These are phyloP conservation scores for Augochlora pura DNA, from an alignment of 1,140 invertebrate species.

Conservation along the genomic window DNA sequence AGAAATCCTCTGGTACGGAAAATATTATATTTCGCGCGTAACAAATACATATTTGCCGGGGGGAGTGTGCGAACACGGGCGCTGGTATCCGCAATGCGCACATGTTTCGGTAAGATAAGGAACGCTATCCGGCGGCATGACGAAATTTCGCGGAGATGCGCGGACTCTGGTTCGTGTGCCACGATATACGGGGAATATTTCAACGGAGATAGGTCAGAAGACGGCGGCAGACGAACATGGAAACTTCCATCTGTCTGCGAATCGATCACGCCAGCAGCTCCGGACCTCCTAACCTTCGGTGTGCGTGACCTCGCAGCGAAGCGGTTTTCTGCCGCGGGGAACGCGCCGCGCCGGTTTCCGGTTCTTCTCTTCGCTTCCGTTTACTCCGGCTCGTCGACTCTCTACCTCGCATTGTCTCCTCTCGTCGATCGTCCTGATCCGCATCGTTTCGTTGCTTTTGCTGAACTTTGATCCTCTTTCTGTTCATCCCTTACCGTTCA, in stretches of 20 bases:
- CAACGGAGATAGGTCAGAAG: conserved; percentile 22
- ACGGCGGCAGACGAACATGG: conserved; percentile 10
- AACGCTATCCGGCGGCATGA: neutral
- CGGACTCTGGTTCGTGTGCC: neutral
- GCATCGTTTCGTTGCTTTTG: no score
- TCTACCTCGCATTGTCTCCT: neutral
- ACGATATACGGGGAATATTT: conserved; percentile 21
- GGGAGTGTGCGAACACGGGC: no score
- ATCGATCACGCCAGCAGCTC: conserved; percentile 18
- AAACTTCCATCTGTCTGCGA: conserved; percentile 35
- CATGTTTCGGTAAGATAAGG: neutral
- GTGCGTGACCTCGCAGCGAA: conserved; percentile 13
- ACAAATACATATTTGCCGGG: no score
- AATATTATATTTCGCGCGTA: no score
- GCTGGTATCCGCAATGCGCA: no score
- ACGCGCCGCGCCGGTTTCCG: neutral
- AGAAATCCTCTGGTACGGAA: no score
- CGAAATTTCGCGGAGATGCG: neutral
- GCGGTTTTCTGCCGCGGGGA: conserved; percentile 19
- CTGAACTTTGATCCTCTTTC: no score
- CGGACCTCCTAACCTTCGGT: conserved; percentile 23
- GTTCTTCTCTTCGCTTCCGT: conserved; percentile 35
- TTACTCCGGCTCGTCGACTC: conserved; percentile 3
- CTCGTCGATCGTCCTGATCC: neutral
- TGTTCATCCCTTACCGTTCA: no score